phyloP scores from a whole-genome alignment of 2,113 vertebrate genomes.

The Cyprinus carpio region DNA sequence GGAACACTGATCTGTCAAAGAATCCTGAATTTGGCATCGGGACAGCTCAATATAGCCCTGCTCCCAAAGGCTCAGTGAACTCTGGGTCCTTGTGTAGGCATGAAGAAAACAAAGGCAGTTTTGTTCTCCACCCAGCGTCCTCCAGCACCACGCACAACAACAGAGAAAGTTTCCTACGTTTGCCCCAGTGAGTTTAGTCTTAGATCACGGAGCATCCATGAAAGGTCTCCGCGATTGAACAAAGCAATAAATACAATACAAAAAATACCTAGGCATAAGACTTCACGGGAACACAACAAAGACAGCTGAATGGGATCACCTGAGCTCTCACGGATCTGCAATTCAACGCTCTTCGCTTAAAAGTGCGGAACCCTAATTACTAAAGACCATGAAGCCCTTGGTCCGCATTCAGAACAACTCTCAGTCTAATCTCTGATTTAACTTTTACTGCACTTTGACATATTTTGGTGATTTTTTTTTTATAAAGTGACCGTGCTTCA shows the following conservation, averaged over 20 bases:
- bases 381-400: background rate
- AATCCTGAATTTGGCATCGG: conserved; percentile 23
- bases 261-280: background rate
- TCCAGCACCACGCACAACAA: conserved; percentile 15
- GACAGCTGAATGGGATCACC: background rate
- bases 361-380: background rate
- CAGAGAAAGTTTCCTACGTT: conserved; percentile 17
- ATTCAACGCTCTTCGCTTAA: background rate
- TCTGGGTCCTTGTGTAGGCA: conserved; percentile 28
- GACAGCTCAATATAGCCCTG: conserved; percentile 38
- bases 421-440: conserved; percentile 3
- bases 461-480: background rate
- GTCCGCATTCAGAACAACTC: background rate
- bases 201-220: background rate
- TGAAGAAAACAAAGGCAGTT: conserved; percentile 38
- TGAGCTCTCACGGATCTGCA: background rate
- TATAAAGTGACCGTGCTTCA: background rate
- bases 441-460: conserved; percentile 17
- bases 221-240: background rate
- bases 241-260: background rate
- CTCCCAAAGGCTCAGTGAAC: background rate
- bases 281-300: background rate
- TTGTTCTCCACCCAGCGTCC: conserved; percentile 24
- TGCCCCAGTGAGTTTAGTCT: conserved; percentile 5
- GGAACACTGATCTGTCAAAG: background rate